Conservation (phyloP, 1,140 invertebrate genomes). For the Zaprionus capensis region DNA sequence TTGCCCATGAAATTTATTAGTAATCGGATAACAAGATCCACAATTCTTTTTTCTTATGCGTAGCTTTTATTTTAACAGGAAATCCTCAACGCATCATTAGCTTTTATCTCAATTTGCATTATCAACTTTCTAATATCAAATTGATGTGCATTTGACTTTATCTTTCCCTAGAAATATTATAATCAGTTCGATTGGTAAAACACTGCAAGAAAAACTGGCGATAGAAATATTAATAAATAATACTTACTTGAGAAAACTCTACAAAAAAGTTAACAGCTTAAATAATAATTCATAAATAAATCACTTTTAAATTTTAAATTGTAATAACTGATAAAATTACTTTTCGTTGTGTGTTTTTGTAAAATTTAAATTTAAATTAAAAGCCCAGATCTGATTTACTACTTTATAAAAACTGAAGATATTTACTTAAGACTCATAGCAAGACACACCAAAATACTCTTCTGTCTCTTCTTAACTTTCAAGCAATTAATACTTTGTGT, state of each 20-base stretch:
- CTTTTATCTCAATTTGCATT: conserved; percentile 2
- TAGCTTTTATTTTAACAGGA: not conserved
- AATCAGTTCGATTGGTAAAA: not conserved
- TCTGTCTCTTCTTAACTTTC: not conserved
- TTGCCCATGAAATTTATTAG: not conserved
- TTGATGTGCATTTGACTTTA: conserved; percentile 1
- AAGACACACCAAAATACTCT: not conserved
- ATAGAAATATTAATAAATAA: no score
- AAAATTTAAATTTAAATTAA: no score
- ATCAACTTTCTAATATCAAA: conserved; percentile 12
- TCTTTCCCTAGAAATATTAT: not conserved
- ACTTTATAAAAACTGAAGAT: no score
- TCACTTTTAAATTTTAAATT: not conserved
- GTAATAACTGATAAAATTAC: not conserved
- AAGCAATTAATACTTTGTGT: not conserved
- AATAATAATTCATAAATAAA: not conserved
- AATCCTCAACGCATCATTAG: not conserved
- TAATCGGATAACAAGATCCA: not conserved
- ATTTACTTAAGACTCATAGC: not conserved
- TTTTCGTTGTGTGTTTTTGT: no score
- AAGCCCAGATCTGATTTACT: no score
- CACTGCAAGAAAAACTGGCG: not conserved
- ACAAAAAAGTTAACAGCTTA: not conserved
- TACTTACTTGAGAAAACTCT: not conserved
- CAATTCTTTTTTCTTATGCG: not conserved